Percentiles rank a stretch among this genome's conserved stretches.
These are phyloP conservation scores for Anomalospiza imberbis DNA, from an alignment of 2,797 vertebrate genomes.

Conservation along the genomic window DNA sequence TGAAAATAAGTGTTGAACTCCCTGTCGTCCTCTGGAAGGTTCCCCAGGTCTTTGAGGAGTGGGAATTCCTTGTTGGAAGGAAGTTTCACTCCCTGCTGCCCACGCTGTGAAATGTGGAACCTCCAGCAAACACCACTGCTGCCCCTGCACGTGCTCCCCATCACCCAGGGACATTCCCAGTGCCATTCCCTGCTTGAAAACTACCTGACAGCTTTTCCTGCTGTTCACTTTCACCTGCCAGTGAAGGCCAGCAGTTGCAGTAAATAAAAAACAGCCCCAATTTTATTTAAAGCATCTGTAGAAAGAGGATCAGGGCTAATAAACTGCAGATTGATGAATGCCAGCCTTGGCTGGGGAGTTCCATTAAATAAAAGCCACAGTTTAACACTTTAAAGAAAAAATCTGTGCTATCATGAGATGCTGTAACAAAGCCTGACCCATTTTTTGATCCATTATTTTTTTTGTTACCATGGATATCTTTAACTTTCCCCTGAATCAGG, in stretches of 20 bases:
- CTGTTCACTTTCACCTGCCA: slow-evolving; percentile 19
- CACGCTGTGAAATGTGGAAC: rapidly evolving
- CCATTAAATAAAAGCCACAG: not conserved
- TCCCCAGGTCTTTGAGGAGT: not conserved
- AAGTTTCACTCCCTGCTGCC: not conserved
- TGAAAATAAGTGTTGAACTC: not conserved
- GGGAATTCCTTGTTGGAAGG: not conserved
- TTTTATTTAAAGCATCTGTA: not conserved
- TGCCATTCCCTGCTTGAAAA: not conserved
- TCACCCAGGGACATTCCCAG: not conserved
- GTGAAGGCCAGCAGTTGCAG: not conserved
- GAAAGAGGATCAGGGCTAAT: not conserved
- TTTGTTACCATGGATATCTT: not conserved
- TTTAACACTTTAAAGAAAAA: not conserved
- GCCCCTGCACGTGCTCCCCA: rapidly evolving
- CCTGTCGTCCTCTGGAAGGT: not conserved
- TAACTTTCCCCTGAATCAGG: not conserved
- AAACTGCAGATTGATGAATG: not conserved
- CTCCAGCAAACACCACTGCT: rapidly evolving
- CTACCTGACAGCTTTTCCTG: not conserved
- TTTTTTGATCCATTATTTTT: slow-evolving; percentile 30
- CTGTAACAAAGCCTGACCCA: not conserved
- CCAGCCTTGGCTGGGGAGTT: not conserved
- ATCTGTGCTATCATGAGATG: not conserved
- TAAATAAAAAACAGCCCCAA: slow-evolving; percentile 26